Evolutionary conservation across 2,113 vertebrate genomes (phyloP).

Genomic region (Tachysurus vachellii): DNA sequence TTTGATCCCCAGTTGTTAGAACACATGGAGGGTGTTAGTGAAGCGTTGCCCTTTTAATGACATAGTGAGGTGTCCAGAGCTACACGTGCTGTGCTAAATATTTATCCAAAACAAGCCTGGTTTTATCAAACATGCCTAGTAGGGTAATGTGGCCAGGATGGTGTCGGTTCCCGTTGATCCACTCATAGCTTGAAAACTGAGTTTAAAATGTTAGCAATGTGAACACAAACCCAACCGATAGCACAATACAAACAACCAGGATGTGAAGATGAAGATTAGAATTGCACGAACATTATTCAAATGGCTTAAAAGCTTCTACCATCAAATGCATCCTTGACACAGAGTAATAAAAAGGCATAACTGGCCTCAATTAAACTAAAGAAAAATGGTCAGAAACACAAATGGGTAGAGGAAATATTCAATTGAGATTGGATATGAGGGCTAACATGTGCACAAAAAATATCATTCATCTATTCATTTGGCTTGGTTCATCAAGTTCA

Average conservation of each 20-base stretch:
- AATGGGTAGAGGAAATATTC: not conserved
- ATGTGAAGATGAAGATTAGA: not conserved
- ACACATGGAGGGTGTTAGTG: constrained; percentile 10
- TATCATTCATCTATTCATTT: not conserved
- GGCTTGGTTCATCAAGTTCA: not conserved
- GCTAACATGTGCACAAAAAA: not conserved
- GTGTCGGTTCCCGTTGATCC: not conserved
- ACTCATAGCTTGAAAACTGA: not conserved
- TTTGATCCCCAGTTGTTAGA: constrained; percentile 21
- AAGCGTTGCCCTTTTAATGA: constrained; percentile 32
- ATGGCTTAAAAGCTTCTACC: not conserved
- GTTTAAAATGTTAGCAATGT: not conserved
- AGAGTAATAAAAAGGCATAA: not conserved
- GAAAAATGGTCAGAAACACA: not conserved
- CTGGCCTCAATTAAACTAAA: not conserved
- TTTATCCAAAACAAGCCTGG: constrained; percentile 25
- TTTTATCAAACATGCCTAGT: not conserved
- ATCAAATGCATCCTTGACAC: not conserved
- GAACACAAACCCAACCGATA: not conserved
- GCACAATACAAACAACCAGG: not conserved
- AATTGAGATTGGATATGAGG: not conserved
- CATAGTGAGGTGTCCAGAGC: constrained; percentile 7
- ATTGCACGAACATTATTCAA: not conserved
- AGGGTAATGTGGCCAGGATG: not conserved
- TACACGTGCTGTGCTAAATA: constrained; percentile 32